Evolutionary conservation across 2,888 invertebrate genomes (phyloP).

Genomic region (Scaptomyza polygonia): DNA sequence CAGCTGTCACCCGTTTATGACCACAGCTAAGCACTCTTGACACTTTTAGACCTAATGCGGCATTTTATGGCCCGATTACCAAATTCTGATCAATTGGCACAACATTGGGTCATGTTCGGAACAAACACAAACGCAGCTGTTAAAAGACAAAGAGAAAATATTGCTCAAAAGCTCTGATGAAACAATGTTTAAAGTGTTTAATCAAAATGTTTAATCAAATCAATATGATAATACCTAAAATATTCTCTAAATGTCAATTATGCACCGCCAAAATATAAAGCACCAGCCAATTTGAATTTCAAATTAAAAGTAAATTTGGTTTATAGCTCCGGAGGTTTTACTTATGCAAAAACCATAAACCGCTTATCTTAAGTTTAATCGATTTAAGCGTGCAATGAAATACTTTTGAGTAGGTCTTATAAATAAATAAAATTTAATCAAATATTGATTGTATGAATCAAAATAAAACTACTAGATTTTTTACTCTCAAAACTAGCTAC

Average conservation of each 20-base stretch:
- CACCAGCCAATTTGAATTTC: no score
- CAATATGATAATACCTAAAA: background rate
- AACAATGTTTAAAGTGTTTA: background rate
- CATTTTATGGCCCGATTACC: conserved; percentile 30
- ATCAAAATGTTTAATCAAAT: no score
- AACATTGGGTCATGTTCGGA: background rate
- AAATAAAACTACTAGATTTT: no score
- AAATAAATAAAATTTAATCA: no score
- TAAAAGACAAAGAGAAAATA: background rate
- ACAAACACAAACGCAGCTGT: background rate
- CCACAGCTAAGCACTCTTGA: conserved; percentile 39
- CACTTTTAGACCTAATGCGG: conserved; percentile 36
- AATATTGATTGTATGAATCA: no score
- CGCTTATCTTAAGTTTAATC: no score
- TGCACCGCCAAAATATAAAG: background rate
- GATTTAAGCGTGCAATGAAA: no score
- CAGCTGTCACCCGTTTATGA: conserved; percentile 27
- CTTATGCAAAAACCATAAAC: no score
- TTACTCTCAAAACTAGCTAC: no score
- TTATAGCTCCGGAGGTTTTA: no score
- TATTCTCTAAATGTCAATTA: background rate
- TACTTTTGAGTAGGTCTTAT: no score
- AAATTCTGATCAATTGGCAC: conserved; percentile 14
- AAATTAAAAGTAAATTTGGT: no score
- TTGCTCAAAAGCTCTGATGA: background rate